Base-by-base conservation (phyloP, 2,888 invertebrate species). In the Macroteleia sp. region DNA sequence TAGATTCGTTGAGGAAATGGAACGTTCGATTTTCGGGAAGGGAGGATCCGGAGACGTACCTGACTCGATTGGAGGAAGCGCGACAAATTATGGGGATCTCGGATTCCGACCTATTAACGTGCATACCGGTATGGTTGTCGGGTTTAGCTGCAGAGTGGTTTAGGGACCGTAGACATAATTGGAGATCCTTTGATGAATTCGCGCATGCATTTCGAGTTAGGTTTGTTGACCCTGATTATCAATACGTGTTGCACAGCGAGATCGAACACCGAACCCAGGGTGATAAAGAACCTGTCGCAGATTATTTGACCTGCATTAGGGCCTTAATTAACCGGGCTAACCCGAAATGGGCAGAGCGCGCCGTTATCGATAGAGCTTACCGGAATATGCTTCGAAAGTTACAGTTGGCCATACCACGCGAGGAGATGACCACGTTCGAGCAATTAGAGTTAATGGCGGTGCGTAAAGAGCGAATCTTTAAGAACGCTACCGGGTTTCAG, bases 71-170 rank as follows among this genome's bases (percentile, higher is more conserved):
- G 4, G 3, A 6, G 0, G 41, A 42, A 9, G 44, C 17, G 3
- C 59, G 59, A 1, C n/a, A 44, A 3, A 16, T 44, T 19, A 4
- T 56, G 17, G 17, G 17, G 0, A 14, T 56, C 5, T 1, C 25
- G 1, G 56, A 41, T 19, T n/a, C 2, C 1, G 56, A 56, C 10
- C 12, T 56, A 0, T 20, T 41, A 0, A 41, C 56, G 0, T 25
- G 56, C 12, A 16, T 56, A 0, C 56, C 56, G 1, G 41, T 16
- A 2, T 22, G 28, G 6, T 20, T 42, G 6, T 30, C 42, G 2
- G 57, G 57, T 1, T 20, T 57, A 9, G 61, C 61, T 0, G 25
- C 48, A 3, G 61, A 46, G 19, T 61, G 61, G 61, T 62, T 50
- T 12, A 39, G 39, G 2, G 62, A 62, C 6, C 9, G 61, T n/a